These are phyloP conservation scores for Saguinus midas DNA, from an alignment of 2,113 vertebrate species.

Conservation along the genomic window DNA sequence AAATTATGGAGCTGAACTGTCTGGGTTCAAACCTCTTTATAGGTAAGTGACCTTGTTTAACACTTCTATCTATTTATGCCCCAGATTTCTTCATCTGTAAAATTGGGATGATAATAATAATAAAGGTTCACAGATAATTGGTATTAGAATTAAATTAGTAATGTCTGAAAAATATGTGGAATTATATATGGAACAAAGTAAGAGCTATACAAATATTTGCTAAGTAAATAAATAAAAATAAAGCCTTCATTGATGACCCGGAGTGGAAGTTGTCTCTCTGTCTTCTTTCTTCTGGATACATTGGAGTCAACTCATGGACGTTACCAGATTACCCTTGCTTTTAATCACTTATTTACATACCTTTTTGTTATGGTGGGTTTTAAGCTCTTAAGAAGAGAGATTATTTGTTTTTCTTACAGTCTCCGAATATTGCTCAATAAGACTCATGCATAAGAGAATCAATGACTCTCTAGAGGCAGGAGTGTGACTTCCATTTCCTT, in stretches of 20 bases:
- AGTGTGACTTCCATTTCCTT: not conserved
- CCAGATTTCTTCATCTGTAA: not conserved
- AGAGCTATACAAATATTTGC: not conserved
- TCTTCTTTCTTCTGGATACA: not conserved
- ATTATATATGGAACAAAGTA: not conserved
- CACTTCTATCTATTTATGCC: not conserved
- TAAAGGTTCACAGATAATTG: not conserved
- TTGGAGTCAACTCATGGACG: not conserved
- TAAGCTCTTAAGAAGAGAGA: not conserved
- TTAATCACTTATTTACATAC: not conserved
- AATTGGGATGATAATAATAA: not conserved
- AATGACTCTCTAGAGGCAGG: not conserved
- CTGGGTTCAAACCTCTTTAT: not conserved
- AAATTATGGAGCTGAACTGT: not conserved
- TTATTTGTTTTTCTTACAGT: not conserved
- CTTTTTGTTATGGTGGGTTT: not conserved
- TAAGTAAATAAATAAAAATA: not conserved
- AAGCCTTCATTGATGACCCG: not conserved
- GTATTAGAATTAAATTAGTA: not conserved
- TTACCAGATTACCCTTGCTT: not conserved
- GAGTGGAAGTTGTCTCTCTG: not conserved
- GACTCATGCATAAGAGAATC: not conserved
- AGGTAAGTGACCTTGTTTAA: not conserved
- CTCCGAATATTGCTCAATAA: not conserved
- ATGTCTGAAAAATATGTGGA: not conserved